Conservation (phyloP, 2,888 invertebrate species). For the Caenorhabditis auriculariae region DNA sequence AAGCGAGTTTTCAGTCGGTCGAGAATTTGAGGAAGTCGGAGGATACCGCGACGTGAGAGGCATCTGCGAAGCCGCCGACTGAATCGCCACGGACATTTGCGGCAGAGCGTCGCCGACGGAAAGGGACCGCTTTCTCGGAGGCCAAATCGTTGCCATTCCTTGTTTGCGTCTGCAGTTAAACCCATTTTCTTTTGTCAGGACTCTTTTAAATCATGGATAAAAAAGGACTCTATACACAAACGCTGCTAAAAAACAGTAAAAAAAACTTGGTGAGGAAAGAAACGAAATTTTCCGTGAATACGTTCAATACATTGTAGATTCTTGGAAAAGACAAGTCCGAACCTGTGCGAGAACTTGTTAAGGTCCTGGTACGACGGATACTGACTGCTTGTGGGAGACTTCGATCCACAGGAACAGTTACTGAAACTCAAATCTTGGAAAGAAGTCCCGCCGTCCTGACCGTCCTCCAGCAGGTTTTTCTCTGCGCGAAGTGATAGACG, state of each 20-base stretch:
- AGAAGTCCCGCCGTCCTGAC: too few species aligned
- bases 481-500: too few species aligned
- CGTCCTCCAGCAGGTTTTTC: too few species aligned
- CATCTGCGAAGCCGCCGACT: conserved; percentile 1
- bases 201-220: not conserved
- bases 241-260: too few species aligned
- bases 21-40: not conserved
- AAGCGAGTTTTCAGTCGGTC: conserved; percentile 8
- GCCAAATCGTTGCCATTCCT: conserved; percentile 33
- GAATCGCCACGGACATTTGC: not conserved
- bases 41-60: conserved; percentile 7
- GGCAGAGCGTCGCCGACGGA: conserved; percentile 38
- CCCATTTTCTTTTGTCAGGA: not conserved
- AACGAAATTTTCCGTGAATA: not conserved
- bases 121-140: conserved; percentile 43
- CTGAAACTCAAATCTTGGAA: too few species aligned
- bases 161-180: conserved; percentile 34
- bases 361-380: conserved; percentile 44
- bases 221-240: too few species aligned
- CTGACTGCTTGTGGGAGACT: conserved; percentile 39
- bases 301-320: not conserved
- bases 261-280: too few species aligned
- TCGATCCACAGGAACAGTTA: too few species aligned
- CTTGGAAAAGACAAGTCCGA: not conserved
- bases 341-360: conserved; percentile 19